Evolutionary conservation across 1,140 invertebrate species (phyloP), one percentile per base, ranked within the genome.

Genomic region (Lepidurus packardi): DNA sequence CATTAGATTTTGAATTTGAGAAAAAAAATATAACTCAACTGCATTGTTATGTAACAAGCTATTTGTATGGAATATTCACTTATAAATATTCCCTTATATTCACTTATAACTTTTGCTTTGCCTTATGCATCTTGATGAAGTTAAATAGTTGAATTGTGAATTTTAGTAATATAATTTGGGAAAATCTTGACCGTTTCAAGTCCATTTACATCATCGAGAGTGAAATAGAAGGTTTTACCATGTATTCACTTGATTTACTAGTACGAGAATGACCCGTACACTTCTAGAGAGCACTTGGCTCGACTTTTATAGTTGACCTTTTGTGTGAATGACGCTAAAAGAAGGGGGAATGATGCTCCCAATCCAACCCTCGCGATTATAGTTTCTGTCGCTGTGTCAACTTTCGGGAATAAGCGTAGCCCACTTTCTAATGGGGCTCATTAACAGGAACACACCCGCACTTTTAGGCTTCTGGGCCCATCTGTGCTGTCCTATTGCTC

Each of bases 381-480:
- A 65, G 4, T 21, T 65, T 21, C 16, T 65, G 53, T 65, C 53
- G 53, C 53, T 65, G 53, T 65, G 53, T n/a, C 53, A 65, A 65
- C 53, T 65, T 65, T 65, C 21, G 53, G 53, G 34, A 13, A 65
- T 65, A 65, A 65, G 13, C 53, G 53, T 65, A 65, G 53, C 53
- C 53, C 53, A 65, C 53, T 65, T 65, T 65, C 53, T 65, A 65
- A 65, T 65, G 13, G 53, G 34, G 9, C 53, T 65, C 53, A 65
- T 65, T 65, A 65, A 65, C 53, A 65, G 9, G 53, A 65, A 65
- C 53, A 65, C 53, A 65, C 53, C 53, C 53, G 53, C 53, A 65
- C 53, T 65, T 65, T 65, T 65, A 65, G 53, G 53, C 53, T 65
- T 21, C 21, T 21, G 53, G 21, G 16, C 21, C 53, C 53, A 65